phyloP scores from a whole-genome alignment of 2,113 vertebrate species.

The Corythoichthys haematopterus region DNA sequence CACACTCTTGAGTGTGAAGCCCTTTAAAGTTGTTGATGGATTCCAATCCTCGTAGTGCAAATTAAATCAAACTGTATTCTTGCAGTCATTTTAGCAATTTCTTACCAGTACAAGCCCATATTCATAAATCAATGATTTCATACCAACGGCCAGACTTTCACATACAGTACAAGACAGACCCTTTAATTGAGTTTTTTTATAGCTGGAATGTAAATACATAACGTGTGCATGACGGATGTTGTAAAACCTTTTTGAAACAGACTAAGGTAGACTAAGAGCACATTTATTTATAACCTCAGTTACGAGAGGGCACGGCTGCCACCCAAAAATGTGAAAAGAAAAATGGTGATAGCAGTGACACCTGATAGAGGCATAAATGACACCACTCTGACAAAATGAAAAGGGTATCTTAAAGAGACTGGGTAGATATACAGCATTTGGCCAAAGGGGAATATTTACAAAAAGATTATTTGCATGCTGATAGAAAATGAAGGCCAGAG shows the following conservation, averaged over 20 bases:
- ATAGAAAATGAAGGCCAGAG: neutral
- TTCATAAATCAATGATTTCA: neutral
- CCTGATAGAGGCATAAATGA: conserved; percentile 16
- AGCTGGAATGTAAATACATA: neutral
- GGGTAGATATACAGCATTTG: neutral
- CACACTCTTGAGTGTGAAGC: neutral
- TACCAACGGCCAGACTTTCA: neutral
- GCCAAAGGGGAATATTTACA: neutral
- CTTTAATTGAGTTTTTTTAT: neutral
- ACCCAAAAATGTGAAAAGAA: neutral
- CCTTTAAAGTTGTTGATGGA: neutral
- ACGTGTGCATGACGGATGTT: neutral
- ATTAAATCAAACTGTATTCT: neutral
- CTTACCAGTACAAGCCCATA: neutral
- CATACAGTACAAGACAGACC: neutral
- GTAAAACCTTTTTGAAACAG: conserved; percentile 9
- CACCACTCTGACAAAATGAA: conserved; percentile 22
- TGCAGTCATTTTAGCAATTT: neutral
- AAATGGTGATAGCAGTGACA: conserved; percentile 8
- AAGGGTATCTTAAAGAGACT: conserved; percentile 8
- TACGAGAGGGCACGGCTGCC: conserved; percentile 4
- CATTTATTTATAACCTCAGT: conserved; percentile 28
- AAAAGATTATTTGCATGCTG: neutral
- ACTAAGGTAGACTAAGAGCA: neutral
- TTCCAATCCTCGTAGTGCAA: neutral